These are phyloP conservation scores for Platichthys stellatus DNA, from an alignment of 2,113 vertebrate genomes.

Conservation along the genomic window DNA sequence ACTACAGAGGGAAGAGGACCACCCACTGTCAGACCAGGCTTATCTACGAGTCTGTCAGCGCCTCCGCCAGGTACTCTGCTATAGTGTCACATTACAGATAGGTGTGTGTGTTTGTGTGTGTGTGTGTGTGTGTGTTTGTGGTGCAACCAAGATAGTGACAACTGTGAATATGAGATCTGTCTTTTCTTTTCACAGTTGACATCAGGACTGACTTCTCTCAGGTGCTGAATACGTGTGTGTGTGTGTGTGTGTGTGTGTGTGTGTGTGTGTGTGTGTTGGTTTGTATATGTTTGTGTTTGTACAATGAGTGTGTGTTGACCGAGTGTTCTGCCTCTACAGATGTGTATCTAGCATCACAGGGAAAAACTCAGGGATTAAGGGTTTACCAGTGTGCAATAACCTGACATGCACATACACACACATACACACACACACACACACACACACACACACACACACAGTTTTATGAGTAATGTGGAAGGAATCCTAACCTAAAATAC, in stretches of 20 bases:
- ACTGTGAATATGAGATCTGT: conserved; percentile 11
- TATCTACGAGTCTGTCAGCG: conserved; percentile 53
- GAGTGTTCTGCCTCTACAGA: conserved; percentile 35
- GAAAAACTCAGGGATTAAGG: conserved; percentile 37
- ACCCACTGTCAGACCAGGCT: conserved; percentile 43
- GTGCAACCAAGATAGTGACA: conserved; percentile 9
- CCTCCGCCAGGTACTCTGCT: conserved; percentile 44
- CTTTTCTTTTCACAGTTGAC: conserved; percentile 10
- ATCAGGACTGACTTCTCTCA: conserved; percentile 38
- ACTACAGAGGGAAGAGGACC: conserved; percentile 37
- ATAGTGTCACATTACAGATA: conserved; percentile 66
- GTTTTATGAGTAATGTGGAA: too few relatives aligned
- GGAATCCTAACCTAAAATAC: too few relatives aligned
- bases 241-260: conserved; percentile 14
- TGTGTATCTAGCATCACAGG: conserved; percentile 46
- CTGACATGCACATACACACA: conserved; percentile 16
- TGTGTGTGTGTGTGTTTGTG: conserved; percentile 2
- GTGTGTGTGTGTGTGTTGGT: conserved; percentile 20
- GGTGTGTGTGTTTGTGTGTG: conserved; percentile 37
- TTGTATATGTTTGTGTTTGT: conserved; percentile 34
- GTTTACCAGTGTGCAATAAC: conserved; percentile 36
- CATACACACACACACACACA: too few relatives aligned
- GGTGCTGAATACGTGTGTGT: too few relatives aligned
- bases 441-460: too few relatives aligned
- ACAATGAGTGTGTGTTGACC: conserved; percentile 4